Percentiles rank a stretch among this genome's conserved stretches.
phyloP scores from a whole-genome alignment of 2,797 vertebrate genomes.

The Lutjanus argentimaculatus region DNA sequence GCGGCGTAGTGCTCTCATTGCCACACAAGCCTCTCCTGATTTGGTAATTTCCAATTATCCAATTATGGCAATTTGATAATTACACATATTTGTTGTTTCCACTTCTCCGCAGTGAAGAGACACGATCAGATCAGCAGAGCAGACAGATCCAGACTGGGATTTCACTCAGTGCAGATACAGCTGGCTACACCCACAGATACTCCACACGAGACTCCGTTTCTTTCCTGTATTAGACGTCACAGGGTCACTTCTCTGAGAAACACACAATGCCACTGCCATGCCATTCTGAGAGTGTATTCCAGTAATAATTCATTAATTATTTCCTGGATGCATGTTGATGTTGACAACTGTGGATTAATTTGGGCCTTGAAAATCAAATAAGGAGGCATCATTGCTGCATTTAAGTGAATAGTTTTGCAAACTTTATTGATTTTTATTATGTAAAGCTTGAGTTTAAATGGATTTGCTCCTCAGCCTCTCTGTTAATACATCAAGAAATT shows the following conservation, averaged over 20 bases:
- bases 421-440: no score
- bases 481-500: no score
- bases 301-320: neutral
- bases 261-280: neutral
- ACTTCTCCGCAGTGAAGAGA: conserved; percentile 22
- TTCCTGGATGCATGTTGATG: neutral
- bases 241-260: neutral
- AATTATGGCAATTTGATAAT: conserved; percentile 66
- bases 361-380: neutral
- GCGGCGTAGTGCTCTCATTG: neutral
- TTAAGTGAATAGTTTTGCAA: no score
- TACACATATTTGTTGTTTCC: conserved; percentile 39
- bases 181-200: neutral
- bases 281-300: neutral
- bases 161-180: neutral
- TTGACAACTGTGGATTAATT: neutral
- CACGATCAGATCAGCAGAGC: neutral
- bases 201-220: neutral
- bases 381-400: no score
- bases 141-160: neutral
- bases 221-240: neutral
- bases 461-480: no score
- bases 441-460: no score
- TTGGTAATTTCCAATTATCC: conserved; percentile 36
- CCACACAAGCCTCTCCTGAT: conserved; percentile 3